A percentile compares a stretch with the other conserved stretches of the same genome.
These are phyloP conservation scores for Sciurus carolinensis DNA, from an alignment of 2,797 vertebrate species.

Conservation along the genomic window DNA sequence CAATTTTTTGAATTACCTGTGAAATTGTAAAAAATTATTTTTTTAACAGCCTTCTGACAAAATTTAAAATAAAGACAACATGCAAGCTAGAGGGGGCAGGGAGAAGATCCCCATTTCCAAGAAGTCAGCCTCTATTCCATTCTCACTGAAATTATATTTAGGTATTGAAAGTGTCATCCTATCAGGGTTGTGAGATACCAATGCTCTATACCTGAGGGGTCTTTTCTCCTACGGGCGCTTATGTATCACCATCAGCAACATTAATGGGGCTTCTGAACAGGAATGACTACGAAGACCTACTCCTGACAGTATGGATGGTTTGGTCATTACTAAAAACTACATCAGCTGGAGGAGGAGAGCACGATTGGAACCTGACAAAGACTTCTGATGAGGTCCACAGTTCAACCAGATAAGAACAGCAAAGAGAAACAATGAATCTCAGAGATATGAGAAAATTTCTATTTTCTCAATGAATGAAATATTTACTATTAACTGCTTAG, in stretches of 20 bases:
- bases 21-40: conserved; percentile 5
- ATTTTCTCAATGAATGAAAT: conserved; percentile 47
- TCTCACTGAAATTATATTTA: neutral
- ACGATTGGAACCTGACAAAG: conserved; percentile 52
- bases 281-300: neutral
- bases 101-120: neutral
- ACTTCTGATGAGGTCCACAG: neutral
- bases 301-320: neutral
- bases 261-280: neutral
- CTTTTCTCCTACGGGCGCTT: neutral
- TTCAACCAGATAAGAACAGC: neutral
- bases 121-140: neutral
- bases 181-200: neutral
- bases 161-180: neutral
- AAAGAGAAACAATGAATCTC: conserved; percentile 15
- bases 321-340: conserved; percentile 49
- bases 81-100: conserved; percentile 33
- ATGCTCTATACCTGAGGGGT: neutral
- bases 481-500: conserved; percentile 52
- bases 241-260: neutral
- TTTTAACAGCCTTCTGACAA: conserved; percentile 49
- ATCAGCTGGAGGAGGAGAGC: conserved; percentile 1
- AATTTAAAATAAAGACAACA: neutral
- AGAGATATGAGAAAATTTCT: neutral
- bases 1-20: conserved; percentile 62